Evolutionary conservation across 2,797 vertebrate genomes (phyloP).

Genomic region (Xenentodon cancila): DNA sequence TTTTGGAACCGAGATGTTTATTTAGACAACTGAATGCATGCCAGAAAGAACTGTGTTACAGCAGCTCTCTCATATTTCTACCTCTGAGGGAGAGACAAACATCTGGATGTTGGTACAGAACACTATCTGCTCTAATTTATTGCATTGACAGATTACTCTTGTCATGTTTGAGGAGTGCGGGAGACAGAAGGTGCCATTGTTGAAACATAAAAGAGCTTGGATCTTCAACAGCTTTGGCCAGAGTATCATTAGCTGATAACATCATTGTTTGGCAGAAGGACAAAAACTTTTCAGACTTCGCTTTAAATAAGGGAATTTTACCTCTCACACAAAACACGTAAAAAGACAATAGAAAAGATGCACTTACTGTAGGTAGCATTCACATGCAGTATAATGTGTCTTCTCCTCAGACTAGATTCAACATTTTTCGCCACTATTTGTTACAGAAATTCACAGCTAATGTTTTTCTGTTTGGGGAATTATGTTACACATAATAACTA

Average conservation of each 20-base stretch:
- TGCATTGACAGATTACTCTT: conserved; percentile 80
- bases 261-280: conserved; percentile 83
- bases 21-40: conserved; percentile 90
- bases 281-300: conserved; percentile 85
- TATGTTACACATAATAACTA: conserved; percentile 77
- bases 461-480: conserved; percentile 68
- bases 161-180: conserved; percentile 48
- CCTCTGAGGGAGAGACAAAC: conserved; percentile 72
- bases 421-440: conserved; percentile 79
- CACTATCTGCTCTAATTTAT: conserved; percentile 70
- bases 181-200: conserved; percentile 53
- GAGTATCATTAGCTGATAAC: conserved; percentile 77
- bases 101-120: conserved; percentile 45
- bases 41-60: conserved; percentile 96
- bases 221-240: conserved; percentile 78
- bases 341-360: conserved; percentile 88
- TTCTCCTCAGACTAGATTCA: conserved; percentile 76
- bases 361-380: conserved; percentile 88
- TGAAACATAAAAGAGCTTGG: conserved; percentile 68
- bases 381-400: conserved; percentile 91
- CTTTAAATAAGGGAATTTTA: conserved; percentile 70
- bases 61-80: conserved; percentile 88
- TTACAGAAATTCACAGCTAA: conserved; percentile 84
- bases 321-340: conserved; percentile 86
- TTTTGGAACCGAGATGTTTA: conserved; percentile 83